Evolutionary conservation across 2,113 vertebrate species (phyloP), one percentile per base, ranked within the genome.

Genomic region (Echinops telfairi): DNA sequence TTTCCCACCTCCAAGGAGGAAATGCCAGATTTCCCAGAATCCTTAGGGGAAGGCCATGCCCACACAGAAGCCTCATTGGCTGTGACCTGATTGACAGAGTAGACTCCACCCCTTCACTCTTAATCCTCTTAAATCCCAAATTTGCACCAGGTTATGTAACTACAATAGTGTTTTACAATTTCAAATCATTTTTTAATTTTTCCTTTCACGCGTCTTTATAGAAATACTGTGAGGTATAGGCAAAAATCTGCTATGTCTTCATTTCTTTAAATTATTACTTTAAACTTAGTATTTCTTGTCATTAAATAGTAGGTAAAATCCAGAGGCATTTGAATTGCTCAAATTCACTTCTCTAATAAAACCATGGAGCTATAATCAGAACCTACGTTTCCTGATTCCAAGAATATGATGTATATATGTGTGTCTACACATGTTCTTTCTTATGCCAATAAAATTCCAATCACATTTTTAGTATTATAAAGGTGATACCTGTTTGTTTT

Each of bases 171-270:
- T 76, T 83, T 93, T 80, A 43, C 33, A 70, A 91, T 76, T 83
- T 93, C 31, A 79, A 91, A 93, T 66, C 8, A 71, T 83, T 43
- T 60, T 91, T 87, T 83, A 47, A 23, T 75, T 22, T 83, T 87
- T 93, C 20, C 31, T 38, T 6, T 84, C 31, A 40, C n/a, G 79
- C 53, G 2, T 83, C 25, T 17, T 81, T 36, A 76, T 16, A 43
- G 27, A 83, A 83, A 78, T 83, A 76, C 57, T 57, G 2, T 80
- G 78, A 93, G 66, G 62, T 58, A 80, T 58, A 83, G 91, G 31
- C 14, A 83, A 64, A 86, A 84, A 23, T 87, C 10, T 43, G 15
- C 77, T 38, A 1, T 64, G 9, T 75, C 73, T 93, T 86, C 12
- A 75, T 76, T 33, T 78, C 8, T 38, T 89, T 73, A 58, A 43